A percentile compares a stretch with the other conserved stretches of the same genome.
Conservation (phyloP, 1,140 invertebrate species). For the Apis mellifera region Amel_HAv3.1 CM009938.2:5840001-5840500, state of each 20-base stretch:
- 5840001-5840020: background rate
- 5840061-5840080: no score
- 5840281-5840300: no score
- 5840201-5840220: background rate
- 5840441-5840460: background rate
- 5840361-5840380: background rate
- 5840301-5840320: background rate
- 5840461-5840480: no score
- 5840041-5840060: background rate
- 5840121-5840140: no score
- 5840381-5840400: no score
- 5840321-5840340: slow-evolving; percentile 3
- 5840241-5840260: background rate
- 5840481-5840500: no score
- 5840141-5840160: no score
- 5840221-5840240: background rate
- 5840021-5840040: no score
- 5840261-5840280: background rate
- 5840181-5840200: no score
- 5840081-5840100: no score
- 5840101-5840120: no score
- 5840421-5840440: background rate
- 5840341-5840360: slow-evolving; percentile 10
- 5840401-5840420: background rate
- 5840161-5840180: no score